Conservation (phyloP, 2,113 vertebrate species). For the Tachycineta bicolor region DNA sequence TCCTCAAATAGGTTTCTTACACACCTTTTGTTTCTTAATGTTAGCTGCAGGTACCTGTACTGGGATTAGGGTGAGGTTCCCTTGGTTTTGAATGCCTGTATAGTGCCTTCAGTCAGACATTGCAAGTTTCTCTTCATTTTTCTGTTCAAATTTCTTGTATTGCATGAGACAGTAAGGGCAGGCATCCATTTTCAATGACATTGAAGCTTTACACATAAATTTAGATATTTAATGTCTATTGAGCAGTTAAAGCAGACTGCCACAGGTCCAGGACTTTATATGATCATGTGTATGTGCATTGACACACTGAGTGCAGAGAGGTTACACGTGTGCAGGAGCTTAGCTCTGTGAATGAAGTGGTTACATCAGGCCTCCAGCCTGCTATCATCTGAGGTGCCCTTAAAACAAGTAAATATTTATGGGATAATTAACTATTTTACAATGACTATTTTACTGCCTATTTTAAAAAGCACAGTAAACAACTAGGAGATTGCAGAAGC, state of each 20-base stretch:
- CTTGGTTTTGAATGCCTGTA: background rate
- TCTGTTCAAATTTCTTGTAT: background rate
- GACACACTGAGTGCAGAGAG: background rate
- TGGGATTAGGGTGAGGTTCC: background rate
- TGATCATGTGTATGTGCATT: fast-evolving
- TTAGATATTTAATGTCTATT: background rate
- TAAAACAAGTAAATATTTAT: background rate
- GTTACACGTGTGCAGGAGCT: background rate
- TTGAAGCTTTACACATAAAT: background rate
- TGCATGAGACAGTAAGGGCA: background rate
- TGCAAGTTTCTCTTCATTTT: background rate
- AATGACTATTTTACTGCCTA: background rate
- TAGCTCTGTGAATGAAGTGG: background rate
- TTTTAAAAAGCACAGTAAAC: background rate
- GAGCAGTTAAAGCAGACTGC: background rate
- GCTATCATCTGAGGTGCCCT: background rate
- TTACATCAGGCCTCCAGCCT: background rate
- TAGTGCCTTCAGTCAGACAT: background rate
- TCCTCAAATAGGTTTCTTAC: background rate
- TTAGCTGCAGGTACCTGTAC: background rate
- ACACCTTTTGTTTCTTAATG: background rate
- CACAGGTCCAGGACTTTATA: background rate
- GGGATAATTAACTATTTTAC: background rate
- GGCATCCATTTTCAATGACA: background rate
- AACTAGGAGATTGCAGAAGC: background rate